Evolutionary conservation across 2,797 vertebrate genomes (phyloP), one percentile per base, ranked within the genome.

Genomic region (Liasis olivaceus): DNA sequence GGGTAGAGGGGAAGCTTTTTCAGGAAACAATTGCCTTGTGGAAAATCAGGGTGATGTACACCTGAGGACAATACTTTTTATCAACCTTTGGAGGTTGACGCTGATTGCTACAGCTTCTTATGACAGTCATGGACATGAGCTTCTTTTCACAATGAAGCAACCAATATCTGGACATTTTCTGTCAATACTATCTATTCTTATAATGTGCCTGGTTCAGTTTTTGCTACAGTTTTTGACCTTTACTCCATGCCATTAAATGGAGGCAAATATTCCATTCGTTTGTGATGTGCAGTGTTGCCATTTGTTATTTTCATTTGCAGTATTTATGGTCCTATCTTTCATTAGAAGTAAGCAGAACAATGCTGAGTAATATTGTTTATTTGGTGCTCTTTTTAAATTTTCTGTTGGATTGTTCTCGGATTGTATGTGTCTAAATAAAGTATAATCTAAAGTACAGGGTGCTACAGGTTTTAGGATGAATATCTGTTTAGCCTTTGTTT

Each of bases 41-140:
- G 89, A 92, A 95, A 95, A 95, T 93, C 88, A 91, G 94, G 84
- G 88, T 96, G 96, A 95, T 96, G 96, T 96, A 95, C 95, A 89
- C 91, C 36, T 28, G 5, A 58, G 51, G 54, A 81, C 62, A 17
- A 92, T 94, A 20, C 1, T 54, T 20, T 31, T 28, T 24, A 14
- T 60, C 42, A 62, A 62, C 89, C 93, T 92, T 62, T 81, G 36
- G 94, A 36, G 81, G 56, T 63, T 90, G 87, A 94, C 92, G 91
- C 89, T 91, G 88, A 88, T 91, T 47, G 69, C 84, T 92, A 92
- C 92, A 91, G 69, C 56, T 91, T 42, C 62, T 89, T 87, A 64
- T 97, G 59, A 96, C 95, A 97, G 95, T 96, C 96, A 94, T 91
- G 85, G 94, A 84, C 72, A 94, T 66, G 51, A 81, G 31, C 4